A percentile compares a stretch with the other conserved stretches of the same genome.
phyloP scores from a whole-genome alignment of 2,113 vertebrate species.

The Sceloporus tristichus region DNA sequence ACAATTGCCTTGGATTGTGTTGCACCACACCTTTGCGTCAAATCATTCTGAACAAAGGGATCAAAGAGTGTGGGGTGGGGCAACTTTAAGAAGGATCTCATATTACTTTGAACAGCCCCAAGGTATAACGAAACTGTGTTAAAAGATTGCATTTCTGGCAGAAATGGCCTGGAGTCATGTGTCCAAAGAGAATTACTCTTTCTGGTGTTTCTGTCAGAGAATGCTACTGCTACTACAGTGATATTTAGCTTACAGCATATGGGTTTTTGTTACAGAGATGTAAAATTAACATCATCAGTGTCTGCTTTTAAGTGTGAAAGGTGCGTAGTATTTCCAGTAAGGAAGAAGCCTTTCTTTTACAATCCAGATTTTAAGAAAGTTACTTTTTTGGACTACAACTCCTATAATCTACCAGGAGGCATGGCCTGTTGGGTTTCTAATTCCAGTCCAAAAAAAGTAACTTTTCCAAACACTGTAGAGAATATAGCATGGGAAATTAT shows the following conservation, averaged over 20 bases:
- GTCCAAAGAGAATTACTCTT: conserved; percentile 10
- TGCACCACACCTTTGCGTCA: neutral
- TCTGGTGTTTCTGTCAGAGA: neutral
- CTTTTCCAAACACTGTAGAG: neutral
- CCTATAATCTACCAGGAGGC: no score
- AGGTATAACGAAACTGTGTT: neutral
- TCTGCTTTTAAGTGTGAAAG: neutral
- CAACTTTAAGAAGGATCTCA: conserved; percentile 6
- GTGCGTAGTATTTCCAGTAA: neutral
- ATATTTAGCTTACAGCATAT: accelerated
- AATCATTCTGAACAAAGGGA: conserved; percentile 14
- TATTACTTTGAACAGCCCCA: neutral
- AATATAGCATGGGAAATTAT: no score
- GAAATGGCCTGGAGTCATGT: neutral
- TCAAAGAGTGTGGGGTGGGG: neutral
- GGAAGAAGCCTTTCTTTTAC: neutral
- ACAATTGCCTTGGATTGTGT: neutral
- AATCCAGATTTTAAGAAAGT: neutral
- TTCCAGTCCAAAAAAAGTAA: no score
- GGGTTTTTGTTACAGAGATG: accelerated
- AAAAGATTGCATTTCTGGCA: conserved; percentile 8
- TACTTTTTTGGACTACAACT: no score
- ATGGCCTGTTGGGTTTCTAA: no score
- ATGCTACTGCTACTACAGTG: neutral
- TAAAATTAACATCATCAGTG: neutral